Percentiles rank a stretch among this genome's conserved stretches.
Evolutionary conservation across 2,797 vertebrate genomes (phyloP).

Genomic region (Graptemys geographica): DNA sequence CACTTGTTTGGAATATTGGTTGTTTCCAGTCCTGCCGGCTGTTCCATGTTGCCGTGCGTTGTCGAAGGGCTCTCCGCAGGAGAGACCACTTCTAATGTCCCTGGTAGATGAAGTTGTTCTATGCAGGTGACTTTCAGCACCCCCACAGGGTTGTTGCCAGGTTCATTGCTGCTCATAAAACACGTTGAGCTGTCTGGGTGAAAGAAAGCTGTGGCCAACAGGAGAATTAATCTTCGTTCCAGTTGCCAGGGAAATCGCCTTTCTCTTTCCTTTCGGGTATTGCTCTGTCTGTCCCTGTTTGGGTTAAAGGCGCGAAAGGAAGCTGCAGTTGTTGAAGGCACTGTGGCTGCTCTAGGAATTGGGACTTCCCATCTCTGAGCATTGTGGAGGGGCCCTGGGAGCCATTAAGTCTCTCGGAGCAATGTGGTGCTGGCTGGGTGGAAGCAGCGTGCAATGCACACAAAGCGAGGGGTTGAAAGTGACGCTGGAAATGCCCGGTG

Average conservation of each 20-base stretch:
- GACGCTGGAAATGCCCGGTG: neutral
- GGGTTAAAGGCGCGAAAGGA: neutral
- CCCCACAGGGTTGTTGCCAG: neutral
- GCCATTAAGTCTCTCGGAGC: neutral
- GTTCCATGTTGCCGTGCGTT: fast-evolving
- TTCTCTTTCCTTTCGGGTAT: neutral
- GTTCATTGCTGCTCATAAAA: neutral
- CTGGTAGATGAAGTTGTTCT: neutral
- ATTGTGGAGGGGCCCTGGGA: neutral
- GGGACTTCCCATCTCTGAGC: neutral
- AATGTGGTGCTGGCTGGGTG: neutral
- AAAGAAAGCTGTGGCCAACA: constrained; percentile 22
- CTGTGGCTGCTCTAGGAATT: neutral
- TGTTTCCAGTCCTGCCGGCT: neutral
- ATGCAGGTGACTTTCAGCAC: neutral
- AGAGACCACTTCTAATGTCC: fast-evolving
- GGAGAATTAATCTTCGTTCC: constrained; percentile 15
- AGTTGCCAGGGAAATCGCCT: neutral
- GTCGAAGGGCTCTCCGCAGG: neutral
- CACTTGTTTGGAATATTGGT: neutral
- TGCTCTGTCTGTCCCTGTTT: neutral
- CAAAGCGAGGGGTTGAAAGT: neutral
- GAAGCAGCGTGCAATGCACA: neutral
- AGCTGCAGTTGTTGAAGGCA: fast-evolving
- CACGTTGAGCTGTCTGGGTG: neutral